Percentiles rank a stretch among this genome's conserved stretches.
phyloP scores from a whole-genome alignment of 2,113 vertebrate species.

The Ranitomeya imitator region DNA sequence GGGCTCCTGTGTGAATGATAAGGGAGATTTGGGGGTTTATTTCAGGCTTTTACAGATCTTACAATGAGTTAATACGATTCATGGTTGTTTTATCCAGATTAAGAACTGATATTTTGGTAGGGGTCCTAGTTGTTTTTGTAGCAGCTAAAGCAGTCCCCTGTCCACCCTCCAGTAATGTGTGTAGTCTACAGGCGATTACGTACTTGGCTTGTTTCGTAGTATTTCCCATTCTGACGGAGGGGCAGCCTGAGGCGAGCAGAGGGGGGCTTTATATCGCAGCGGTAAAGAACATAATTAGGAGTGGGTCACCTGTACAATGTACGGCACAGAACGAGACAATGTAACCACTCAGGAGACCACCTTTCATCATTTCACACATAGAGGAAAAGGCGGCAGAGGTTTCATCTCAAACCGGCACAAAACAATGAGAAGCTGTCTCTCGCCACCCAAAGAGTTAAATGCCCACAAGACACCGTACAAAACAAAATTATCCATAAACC shows the following conservation, averaged over 20 bases:
- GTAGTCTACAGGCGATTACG: conserved; percentile 42
- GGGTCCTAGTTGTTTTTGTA: background rate
- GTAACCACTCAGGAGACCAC: conserved; percentile 53
- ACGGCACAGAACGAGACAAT: conserved; percentile 48
- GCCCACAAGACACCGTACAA: background rate
- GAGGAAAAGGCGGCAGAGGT: background rate
- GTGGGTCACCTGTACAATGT: conserved; percentile 52
- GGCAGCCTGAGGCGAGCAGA: conserved; percentile 52
- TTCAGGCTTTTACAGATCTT: background rate
- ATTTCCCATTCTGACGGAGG: conserved; percentile 29
- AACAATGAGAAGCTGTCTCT: background rate
- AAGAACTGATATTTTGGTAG: conserved; percentile 12
- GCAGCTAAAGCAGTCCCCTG: background rate
- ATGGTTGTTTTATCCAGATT: background rate
- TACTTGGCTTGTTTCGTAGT: conserved; percentile 44
- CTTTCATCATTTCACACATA: conserved; percentile 55
- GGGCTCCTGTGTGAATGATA: background rate
- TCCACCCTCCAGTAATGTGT: conserved; percentile 35
- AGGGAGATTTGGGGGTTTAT: background rate
- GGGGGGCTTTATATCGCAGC: conserved; percentile 52
- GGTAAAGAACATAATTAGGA: conserved; percentile 50
- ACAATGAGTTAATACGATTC: background rate
- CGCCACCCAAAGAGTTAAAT: background rate
- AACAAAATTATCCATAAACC: background rate
- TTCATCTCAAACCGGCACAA: background rate